Base-by-base conservation (phyloP, 2,888 invertebrate genomes). In the Mimas tiliae region DNA sequence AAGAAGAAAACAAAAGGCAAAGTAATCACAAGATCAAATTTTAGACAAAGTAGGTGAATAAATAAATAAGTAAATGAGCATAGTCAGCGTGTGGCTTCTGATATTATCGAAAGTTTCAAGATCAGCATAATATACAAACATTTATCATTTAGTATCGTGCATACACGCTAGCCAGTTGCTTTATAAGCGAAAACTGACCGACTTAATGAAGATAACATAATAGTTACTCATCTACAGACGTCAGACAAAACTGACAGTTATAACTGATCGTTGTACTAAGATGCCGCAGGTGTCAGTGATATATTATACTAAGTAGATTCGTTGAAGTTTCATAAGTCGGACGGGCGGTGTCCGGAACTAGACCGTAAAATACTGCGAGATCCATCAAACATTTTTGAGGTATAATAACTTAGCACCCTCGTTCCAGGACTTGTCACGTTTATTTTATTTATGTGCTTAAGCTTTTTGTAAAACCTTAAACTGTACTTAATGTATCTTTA, bases 221-320 rank as follows among this genome's bases (percentile, higher is more conserved):
- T 51, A 64, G 14, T 38, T 33, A n/a, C 16, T 65, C 21, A 47
- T 33, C 45, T 47, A 7, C 16, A 38, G 16, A 34, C 16, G 7
- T 16, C 16, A 55, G 16, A 55, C 34, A 11, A 55, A 55, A 55
- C 55, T 34, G 55, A 33, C 55, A 55, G 55, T 55, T 38, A n/a
- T 34, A 33, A 55, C 38, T 55, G 55, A 55, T 38, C 16, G 55
- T 75, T 72, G 68, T 72, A 52, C 66, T 63, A 67, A 70, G 68
- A 72, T 69, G 71, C 71, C 71, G 72, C 74, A 77, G 73, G 72
- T 76, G 71, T 68, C 72, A 73, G 70, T 74, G 72, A 78, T 70
- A 67, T 70, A 80, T 74, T 72, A 70, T 70, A 63, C 52, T 47
- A 34, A 11, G 47, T 19, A 48, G 55, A 53, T 53, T 33, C 55